Evolutionary conservation across 1,140 invertebrate genomes (phyloP).

Genomic region (Drosophila bipectinata): DNA sequence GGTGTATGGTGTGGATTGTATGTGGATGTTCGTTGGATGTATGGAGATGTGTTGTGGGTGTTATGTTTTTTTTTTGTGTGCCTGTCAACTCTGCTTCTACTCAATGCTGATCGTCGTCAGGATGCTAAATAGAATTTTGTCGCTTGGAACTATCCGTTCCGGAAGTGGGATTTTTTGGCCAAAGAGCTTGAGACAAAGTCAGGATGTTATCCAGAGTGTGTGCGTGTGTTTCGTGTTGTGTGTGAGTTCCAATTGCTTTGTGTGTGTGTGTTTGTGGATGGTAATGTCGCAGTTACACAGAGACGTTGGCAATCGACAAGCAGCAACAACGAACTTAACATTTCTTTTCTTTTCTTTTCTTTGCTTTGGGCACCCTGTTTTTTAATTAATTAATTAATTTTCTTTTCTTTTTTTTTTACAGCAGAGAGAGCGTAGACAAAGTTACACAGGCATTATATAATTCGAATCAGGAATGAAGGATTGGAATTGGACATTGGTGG

Average conservation of each 20-base stretch:
- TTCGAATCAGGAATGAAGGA: conserved; percentile 40
- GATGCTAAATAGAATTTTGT: conserved; percentile 36
- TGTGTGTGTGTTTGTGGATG: conserved; percentile 37
- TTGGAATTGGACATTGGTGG: conserved; percentile 31
- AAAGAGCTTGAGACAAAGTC: conserved; percentile 12
- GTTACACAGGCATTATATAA: conserved; percentile 45
- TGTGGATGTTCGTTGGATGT: conserved; percentile 51
- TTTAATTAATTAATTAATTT: conserved; percentile 1
- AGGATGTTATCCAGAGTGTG: conserved; percentile 9
- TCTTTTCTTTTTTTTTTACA: conserved; percentile 42
- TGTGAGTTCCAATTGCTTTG: conserved; percentile 38
- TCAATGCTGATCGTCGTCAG: conserved; percentile 55
- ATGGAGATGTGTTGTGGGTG: conserved; percentile 35
- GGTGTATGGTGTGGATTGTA: conserved; percentile 49
- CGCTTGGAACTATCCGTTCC: conserved; percentile 40
- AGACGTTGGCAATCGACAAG: conserved; percentile 80
- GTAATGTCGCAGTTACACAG: conserved; percentile 73
- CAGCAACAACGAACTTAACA: conserved; percentile 75
- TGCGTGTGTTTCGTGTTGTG: conserved; percentile 22
- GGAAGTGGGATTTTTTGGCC: conserved; percentile 8
- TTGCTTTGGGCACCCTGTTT: conserved; percentile 63
- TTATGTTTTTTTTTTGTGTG: conserved; percentile 36
- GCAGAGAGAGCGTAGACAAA: conserved; percentile 55
- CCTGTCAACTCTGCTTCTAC: conserved; percentile 57
- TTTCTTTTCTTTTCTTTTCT: conserved; percentile 30